Base-by-base conservation (phyloP, 2,888 invertebrate genomes). In the Acleris sparsana region DNA sequence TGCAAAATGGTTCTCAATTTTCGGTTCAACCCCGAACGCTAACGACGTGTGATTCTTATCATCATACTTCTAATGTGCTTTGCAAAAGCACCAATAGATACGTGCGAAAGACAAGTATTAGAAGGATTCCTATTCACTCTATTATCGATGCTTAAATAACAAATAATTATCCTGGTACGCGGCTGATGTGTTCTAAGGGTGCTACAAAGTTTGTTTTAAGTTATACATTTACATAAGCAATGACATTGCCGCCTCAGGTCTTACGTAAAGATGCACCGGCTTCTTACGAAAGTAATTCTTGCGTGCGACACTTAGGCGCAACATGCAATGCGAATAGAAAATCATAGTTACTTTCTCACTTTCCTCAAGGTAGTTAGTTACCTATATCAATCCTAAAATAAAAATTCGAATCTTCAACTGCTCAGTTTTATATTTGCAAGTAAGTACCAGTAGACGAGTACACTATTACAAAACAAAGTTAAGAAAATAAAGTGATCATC, bases 211-310 rank as follows among this genome's bases (percentile, higher is more conserved):
- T 25, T 39, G 7, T 46, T 49, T 61, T 51, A 43, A 20, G 11
- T 67, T 70, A 67, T 70, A 68, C 70, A 75, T 78, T 86, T 86
- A 86, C 80, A 81, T 86, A 86, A 88, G 73, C 69, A 57, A 70
- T 86, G 86, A 85, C 86, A 86, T 86, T 87, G 87, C 74, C 73
- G 73, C 67, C 49, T 63, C 44, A 48, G 64, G 22, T 69, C 73
- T 89, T 89, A 79, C 88, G 88, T 82, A 88, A 89, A 78, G 86
- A 87, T 88, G 85, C 88, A 84, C 78, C 72, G 71, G 72, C 73
- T 71, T 52, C 77, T 87, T 85, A 77, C 83, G 85, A 86, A 85
- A 89, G 72, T 72, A 59, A 62, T 67, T 71, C 63, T 61, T 67
- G 66, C 67, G 70, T 72, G 72, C 70, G 69, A 57, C 39, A 18